These are phyloP conservation scores for Junonia oenone DNA, from an alignment of 2,888 invertebrate species.

Conservation along the genomic window DNA sequence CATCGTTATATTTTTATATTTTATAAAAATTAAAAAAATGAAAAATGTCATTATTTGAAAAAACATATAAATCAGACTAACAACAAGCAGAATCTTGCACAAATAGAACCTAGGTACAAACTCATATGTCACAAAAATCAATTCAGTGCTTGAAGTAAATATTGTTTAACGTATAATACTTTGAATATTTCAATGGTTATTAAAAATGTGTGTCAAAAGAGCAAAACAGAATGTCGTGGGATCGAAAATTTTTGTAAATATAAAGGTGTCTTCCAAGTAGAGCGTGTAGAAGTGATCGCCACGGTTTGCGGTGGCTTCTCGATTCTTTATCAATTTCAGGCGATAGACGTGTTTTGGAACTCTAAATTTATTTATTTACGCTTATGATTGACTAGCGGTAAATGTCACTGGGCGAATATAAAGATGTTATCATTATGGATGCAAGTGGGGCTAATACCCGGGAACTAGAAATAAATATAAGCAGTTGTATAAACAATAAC, in stretches of 20 bases:
- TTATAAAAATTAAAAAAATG: too few species aligned
- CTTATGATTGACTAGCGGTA: constrained; percentile 62
- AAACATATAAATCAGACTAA: too few species aligned
- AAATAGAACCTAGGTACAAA: too few species aligned
- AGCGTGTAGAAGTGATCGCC: constrained; percentile 51
- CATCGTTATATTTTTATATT: too few species aligned
- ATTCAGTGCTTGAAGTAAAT: too few species aligned
- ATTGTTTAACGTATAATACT: background rate
- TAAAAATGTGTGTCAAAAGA: constrained; percentile 8
- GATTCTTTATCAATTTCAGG: constrained; percentile 49
- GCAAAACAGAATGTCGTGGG: constrained; percentile 3
- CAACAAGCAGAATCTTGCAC: too few species aligned
- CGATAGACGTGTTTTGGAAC: constrained; percentile 55
- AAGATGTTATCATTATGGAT: constrained; percentile 6
- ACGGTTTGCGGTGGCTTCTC: constrained; percentile 55
- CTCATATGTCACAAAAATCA: too few species aligned
- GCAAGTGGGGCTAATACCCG: background rate
- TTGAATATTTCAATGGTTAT: background rate
- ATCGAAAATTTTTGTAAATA: constrained; percentile 15
- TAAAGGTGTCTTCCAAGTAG: constrained; percentile 40
- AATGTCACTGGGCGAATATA: constrained; percentile 46
- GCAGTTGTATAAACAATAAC: background rate
- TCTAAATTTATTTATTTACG: constrained; percentile 45
- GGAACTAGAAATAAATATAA: background rate
- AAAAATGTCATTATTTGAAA: too few species aligned